These are phyloP conservation scores for Alethe diademata DNA, from an alignment of 2,113 vertebrate genomes.

Conservation along the genomic window DNA sequence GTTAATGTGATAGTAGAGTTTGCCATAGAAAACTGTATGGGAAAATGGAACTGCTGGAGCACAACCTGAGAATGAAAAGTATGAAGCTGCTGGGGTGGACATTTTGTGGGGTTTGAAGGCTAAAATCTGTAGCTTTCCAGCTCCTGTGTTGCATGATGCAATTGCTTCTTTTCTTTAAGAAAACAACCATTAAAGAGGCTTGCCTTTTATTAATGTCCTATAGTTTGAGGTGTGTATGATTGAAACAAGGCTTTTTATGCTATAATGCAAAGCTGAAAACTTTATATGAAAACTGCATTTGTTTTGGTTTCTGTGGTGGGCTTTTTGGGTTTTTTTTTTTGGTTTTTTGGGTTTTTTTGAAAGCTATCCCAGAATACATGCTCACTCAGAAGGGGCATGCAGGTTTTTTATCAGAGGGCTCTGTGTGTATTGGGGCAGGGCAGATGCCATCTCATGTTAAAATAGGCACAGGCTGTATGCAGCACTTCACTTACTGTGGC, in stretches of 20 bases:
- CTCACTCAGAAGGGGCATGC: neutral
- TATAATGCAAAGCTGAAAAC: neutral
- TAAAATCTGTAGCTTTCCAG: neutral
- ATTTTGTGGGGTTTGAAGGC: constrained; percentile 11
- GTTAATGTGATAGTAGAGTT: neutral
- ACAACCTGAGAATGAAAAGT: constrained; percentile 22
- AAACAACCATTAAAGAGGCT: neutral
- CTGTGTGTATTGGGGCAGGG: neutral
- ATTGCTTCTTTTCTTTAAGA: neutral
- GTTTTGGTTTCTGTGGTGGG: neutral
- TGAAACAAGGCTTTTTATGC: neutral
- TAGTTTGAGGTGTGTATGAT: neutral
- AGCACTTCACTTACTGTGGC: neutral
- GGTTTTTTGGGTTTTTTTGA: neutral
- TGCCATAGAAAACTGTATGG: constrained; percentile 44
- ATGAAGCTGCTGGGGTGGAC: constrained; percentile 12
- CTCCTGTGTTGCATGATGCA: constrained; percentile 5
- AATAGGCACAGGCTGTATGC: neutral
- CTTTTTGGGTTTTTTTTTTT: neutral
- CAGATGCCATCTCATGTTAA: neutral
- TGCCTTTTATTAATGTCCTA: neutral
- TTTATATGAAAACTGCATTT: neutral
- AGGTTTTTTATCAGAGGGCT: neutral
- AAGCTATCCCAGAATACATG: neutral
- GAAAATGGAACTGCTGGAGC: constrained; percentile 33